Evolutionary conservation across 1,140 invertebrate genomes (phyloP), one percentile per base, ranked within the genome.

Genomic region (Camponotus vicinus): DNA sequence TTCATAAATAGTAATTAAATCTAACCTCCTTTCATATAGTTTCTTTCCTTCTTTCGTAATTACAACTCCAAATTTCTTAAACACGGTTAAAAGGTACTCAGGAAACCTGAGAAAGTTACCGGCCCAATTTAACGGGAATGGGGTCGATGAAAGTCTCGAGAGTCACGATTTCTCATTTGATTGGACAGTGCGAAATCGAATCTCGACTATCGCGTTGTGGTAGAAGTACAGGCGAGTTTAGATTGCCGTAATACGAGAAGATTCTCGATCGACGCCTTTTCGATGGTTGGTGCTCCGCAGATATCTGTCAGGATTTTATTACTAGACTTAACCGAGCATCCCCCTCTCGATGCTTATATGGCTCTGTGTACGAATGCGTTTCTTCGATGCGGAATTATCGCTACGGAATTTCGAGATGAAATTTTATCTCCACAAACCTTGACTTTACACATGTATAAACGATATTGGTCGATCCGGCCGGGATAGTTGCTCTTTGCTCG

Each of bases 141-240:
- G 67, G 55, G 79, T 75, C 49, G 79, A 83, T 83, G 79, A 75
- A 73, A 71, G 79, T 83, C 79, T 83, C 40, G 55, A 34, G 55
- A 83, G 79, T 83, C 79, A 83, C 79, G 79, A 83, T 57, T 83
- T 83, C 79, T 83, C 79, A 83, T 83, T 83, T 83, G 69, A 83
- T 83, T 83, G 55, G 79, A 61, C 79, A 75, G 79, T 73, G 18
- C 63, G 79, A 83, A 83, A 83, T 83, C 79, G 79, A 83, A 83
- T 75, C 57, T 73, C 73, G 55, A 18, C 49, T 52, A 52, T 11
- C 49, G 6, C 42, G 69, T 45, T 32, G 52, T n/a, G 5, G 40
- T 34, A 73, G 57, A 13, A 63, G 57, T 42, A 80, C 15, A 42
- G 78, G n/a, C 66, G 49, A 83, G 32, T 83, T 27, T 75, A 49